Evolutionary conservation across 92 coral and sea anemone genomes (phyloP).

Genomic region (Ricordea florida): DNA sequence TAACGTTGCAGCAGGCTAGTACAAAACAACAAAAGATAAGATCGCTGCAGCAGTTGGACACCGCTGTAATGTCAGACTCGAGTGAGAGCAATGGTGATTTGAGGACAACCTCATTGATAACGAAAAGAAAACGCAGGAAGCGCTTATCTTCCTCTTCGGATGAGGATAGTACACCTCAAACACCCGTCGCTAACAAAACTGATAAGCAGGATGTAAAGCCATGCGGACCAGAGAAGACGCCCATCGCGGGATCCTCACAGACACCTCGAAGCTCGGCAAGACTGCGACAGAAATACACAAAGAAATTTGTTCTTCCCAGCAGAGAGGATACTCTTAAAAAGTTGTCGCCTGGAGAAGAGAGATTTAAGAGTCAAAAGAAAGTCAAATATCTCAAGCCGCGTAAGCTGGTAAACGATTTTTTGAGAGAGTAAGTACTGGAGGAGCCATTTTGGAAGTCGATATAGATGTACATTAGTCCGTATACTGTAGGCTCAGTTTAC

Average conservation of each 20-base stretch:
- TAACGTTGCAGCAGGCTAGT: not conserved
- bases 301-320: constrained; percentile 65
- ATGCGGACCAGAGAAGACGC: not conserved
- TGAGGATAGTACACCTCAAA: not conserved
- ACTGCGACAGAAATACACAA: constrained; percentile 50
- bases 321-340: constrained; percentile 59
- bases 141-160: constrained; percentile 22
- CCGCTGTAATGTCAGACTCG: no score
- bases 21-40: not conserved
- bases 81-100: not conserved
- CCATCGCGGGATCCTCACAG: constrained; percentile 13
- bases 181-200: not conserved
- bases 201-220: not conserved
- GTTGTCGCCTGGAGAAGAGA: constrained; percentile 45
- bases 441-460: no score
- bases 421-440: constrained; percentile 77
- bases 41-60: no score
- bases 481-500: no score
- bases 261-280: constrained; percentile 85
- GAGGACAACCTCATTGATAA: not conserved
- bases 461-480: no score
- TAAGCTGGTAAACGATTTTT: constrained; percentile 75
- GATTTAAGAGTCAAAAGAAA: not conserved
- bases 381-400: constrained; percentile 56
- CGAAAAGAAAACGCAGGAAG: not conserved